Conservation (phyloP, 2,888 invertebrate genomes). For the Latrodectus hesperus region DNA sequence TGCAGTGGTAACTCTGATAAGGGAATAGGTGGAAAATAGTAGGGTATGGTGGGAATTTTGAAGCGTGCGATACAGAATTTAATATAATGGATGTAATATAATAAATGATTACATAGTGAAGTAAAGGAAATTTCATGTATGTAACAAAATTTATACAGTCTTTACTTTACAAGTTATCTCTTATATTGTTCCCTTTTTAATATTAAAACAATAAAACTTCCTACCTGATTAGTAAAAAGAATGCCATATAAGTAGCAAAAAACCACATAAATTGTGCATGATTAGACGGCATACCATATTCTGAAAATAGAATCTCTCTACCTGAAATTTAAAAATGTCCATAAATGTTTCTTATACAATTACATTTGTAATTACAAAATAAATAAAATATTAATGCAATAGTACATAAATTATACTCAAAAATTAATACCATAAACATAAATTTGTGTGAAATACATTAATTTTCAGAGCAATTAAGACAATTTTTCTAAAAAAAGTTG, state of each 20-base stretch:
- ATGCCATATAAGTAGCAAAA: slow-evolving; percentile 87
- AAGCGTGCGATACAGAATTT: no score
- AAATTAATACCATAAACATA: neutral
- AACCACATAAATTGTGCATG: slow-evolving; percentile 95
- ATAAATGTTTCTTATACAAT: neutral
- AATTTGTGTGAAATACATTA: neutral
- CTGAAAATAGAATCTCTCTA: slow-evolving; percentile 77
- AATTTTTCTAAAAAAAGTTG: no score
- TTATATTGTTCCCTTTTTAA: no score
- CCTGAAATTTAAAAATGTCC: slow-evolving; percentile 75
- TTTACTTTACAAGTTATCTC: no score
- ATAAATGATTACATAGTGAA: no score
- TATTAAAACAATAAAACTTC: slow-evolving; percentile 40
- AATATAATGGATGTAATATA: no score
- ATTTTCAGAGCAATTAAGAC: no score
- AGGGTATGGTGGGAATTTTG: no score
- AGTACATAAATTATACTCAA: neutral
- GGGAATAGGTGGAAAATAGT: no score
- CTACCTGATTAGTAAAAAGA: slow-evolving; percentile 91
- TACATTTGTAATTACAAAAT: neutral
- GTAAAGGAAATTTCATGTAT: no score
- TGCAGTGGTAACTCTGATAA: no score
- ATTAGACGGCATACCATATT: slow-evolving; percentile 87
- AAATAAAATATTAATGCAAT: slow-evolving; percentile 71
- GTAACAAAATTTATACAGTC: no score